phyloP scores from a whole-genome alignment of 2,797 vertebrate species.

The Myotis vivesi region DNA sequence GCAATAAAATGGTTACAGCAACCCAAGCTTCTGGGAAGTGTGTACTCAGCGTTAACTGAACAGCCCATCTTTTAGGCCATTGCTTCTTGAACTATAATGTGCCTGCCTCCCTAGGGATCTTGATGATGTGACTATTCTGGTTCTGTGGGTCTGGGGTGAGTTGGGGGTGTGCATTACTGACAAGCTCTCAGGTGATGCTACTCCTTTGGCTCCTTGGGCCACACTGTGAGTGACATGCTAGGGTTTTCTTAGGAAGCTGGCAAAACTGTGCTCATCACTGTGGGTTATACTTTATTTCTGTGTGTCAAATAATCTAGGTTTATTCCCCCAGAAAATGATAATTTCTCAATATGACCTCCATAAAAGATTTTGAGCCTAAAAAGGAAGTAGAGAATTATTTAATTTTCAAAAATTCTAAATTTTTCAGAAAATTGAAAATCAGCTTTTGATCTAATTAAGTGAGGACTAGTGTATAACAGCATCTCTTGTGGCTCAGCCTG shows the following conservation, averaged over 20 bases:
- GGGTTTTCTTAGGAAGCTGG: neutral
- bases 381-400: neutral
- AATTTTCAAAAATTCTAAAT: neutral
- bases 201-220: neutral
- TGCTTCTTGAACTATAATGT: neutral
- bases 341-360: neutral
- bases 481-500: neutral
- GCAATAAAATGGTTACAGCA: conserved; percentile 3
- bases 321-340: neutral
- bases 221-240: neutral
- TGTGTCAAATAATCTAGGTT: neutral
- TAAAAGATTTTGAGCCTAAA: neutral
- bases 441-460: neutral
- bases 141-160: neutral
- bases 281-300: neutral
- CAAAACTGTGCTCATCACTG: neutral
- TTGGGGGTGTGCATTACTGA: neutral
- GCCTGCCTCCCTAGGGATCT: neutral
- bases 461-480: neutral
- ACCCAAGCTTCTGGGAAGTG: conserved; percentile 7
- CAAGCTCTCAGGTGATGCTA: neutral
- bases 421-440: conserved; percentile 14
- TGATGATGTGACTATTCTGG: neutral
- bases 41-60: neutral
- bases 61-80: neutral